Conservation (phyloP, 2,797 vertebrate genomes). For the Enteromius unitaeniatus region DNA sequence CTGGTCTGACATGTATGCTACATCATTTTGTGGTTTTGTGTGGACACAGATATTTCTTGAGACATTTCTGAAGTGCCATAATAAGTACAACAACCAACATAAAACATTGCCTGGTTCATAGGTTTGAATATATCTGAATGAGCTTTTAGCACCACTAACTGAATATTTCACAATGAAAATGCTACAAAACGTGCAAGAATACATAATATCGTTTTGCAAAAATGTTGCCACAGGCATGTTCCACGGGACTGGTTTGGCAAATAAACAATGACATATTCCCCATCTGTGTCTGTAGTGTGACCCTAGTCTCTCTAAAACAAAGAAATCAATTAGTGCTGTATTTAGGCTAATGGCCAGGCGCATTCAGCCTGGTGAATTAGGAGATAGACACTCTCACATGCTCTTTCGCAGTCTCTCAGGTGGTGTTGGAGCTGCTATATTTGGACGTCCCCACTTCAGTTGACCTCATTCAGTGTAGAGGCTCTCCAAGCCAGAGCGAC, state of each 20-base stretch:
- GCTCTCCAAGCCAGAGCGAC: constrained; percentile 23
- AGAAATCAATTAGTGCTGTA: constrained; percentile 13
- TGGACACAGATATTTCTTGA: no score
- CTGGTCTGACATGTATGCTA: no score
- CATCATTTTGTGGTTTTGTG: no score
- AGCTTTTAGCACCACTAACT: background rate
- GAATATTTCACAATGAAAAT: background rate
- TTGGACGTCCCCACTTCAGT: constrained; percentile 50
- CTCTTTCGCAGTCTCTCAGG: constrained; percentile 33
- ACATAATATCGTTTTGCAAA: background rate
- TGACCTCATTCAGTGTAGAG: constrained; percentile 55
- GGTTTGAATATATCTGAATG: background rate
- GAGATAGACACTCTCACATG: background rate
- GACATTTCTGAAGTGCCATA: background rate
- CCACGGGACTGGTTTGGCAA: background rate
- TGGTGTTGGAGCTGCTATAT: constrained; percentile 46
- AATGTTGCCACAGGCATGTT: background rate
- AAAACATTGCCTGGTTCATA: background rate
- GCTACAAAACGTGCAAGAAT: background rate
- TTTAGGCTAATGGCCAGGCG: constrained; percentile 44
- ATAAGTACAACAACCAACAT: background rate
- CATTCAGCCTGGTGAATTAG: constrained; percentile 21
- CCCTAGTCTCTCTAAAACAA: background rate
- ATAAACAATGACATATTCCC: background rate
- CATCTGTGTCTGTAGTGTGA: background rate